Evolutionary conservation across 2,113 vertebrate genomes (phyloP).

Genomic region (Irena cyanogastra): DNA sequence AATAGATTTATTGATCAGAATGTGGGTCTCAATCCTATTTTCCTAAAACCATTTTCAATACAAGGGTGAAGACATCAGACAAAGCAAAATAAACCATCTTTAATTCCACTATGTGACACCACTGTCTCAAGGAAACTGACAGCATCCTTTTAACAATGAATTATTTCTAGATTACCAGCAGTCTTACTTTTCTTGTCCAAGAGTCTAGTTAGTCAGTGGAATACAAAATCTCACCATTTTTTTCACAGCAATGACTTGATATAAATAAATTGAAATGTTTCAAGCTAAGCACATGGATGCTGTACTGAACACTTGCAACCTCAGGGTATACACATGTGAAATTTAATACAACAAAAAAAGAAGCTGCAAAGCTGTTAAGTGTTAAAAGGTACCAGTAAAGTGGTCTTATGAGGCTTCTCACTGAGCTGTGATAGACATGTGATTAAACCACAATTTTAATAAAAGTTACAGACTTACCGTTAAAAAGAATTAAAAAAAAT

Average conservation of each 20-base stretch:
- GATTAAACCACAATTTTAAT: conserved; percentile 46
- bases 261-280: conserved; percentile 67
- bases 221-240: conserved; percentile 5
- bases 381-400: conserved; percentile 54
- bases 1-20: conserved; percentile 1
- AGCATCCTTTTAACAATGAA: background rate
- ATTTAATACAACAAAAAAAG: conserved; percentile 28
- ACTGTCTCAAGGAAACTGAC: background rate
- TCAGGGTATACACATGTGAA: conserved; percentile 29
- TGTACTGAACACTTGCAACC: conserved; percentile 67
- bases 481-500: background rate
- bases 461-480: conserved; percentile 16
- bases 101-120: background rate
- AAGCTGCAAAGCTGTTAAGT: background rate
- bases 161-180: background rate
- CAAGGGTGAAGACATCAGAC: background rate
- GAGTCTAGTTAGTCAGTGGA: background rate
- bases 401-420: conserved; percentile 53
- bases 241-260: conserved; percentile 21
- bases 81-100: conserved; percentile 5
- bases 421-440: conserved; percentile 20
- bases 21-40: background rate
- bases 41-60: background rate
- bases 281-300: conserved; percentile 71
- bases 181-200: background rate